Evolutionary conservation across 2,113 vertebrate species (phyloP), one percentile per base, ranked within the genome.

Genomic region (Lampris incognitus): DNA sequence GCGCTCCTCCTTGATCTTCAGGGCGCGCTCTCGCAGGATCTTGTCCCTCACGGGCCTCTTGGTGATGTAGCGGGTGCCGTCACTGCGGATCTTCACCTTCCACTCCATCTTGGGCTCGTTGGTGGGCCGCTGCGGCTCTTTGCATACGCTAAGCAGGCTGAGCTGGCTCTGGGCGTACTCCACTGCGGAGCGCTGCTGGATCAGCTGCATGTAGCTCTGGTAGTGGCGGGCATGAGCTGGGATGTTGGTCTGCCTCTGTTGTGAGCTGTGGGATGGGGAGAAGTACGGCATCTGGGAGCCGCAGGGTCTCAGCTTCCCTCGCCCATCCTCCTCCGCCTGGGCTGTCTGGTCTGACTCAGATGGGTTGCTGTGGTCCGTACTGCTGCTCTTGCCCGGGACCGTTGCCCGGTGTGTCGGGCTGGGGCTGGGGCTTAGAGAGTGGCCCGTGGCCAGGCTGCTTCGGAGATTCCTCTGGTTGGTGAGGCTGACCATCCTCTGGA

Each of bases 121-220:
- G 59, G 78, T 57, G 44, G 94, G 91, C 81, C 88, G 93, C 82
- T 93, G 95, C 0, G 95, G 89, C 64, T 97, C 96, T 82, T 94
- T 96, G 92, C 95, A 97, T 85, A 96, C 84, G 51, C 95, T 96
- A 72, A 97, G 95, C 68, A 98, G 87, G 74, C 97, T 98, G 78
- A 98, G 95, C 89, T 98, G 97, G 82, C 97, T 98, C 87, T 98
- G 96, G 24, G 97, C 95, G 0, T 96, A 99, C 81, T 99, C 97
- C n/a, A 98, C 96, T 0, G 96, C 97, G 0, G 97, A 97, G 50
- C 94, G 96, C 91, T 99, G 97, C 77, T 99, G 97, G 77, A 99
- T 95, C 61, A 99, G 91, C 49, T 99, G 97, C 97, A 99, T 97
- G 80, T 98, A 98, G 94, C 98, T 99, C 90, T 97, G 98, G 94